Base-by-base conservation (phyloP, 2,113 vertebrate genomes). In the Lota lota region DNA sequence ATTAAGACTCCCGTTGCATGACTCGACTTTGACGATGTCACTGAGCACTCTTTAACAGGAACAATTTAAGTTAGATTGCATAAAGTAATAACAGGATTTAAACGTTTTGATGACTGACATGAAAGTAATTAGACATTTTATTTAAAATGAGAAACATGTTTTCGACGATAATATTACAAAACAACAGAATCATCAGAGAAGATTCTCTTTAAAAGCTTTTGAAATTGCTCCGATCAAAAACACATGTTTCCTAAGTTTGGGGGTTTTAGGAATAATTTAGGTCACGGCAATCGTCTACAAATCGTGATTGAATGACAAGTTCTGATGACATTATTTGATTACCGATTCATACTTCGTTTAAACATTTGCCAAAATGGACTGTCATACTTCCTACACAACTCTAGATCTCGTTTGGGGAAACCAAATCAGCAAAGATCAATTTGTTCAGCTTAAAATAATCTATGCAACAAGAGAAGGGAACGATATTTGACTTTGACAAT, bases 401-500 rank as follows among this genome's bases (percentile, higher is more conserved):
- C 75, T 63, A 19, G 65, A 40, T 68, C 65, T 59, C 57, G 67
- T 61, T 19, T 58, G 36, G 72, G 20, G 66, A 68, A 87, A 82
- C 73, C 83, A 17, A 47, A 84, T 68, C 69, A 61, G 68, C 50
- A 57, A 74, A 63, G 77, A 79, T 54, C 81, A 79, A 84, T 75
- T 81, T 89, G 28, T 87, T 85, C 69, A 76, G 19, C 54, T 76
- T 69, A 80, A 82, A 47, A 67, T 76, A 77, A 64, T 33, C 28
- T 33, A 33, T 6, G 4, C 0, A 51, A 51, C 17, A 20, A 19
- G 19, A 71, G 65, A 58, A 76, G 58, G 60, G 73, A 81, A 83
- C 76, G 59, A 15, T 10, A 60, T 61, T 8, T 8, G 19, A 53
- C 17, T 69, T 63, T 20, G 2, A 33, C 18, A 62, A 47, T 47